Percentiles rank a stretch among this genome's conserved stretches.
phyloP scores from a whole-genome alignment of 1,140 invertebrate species.

The Arctopsyche grandis region DNA sequence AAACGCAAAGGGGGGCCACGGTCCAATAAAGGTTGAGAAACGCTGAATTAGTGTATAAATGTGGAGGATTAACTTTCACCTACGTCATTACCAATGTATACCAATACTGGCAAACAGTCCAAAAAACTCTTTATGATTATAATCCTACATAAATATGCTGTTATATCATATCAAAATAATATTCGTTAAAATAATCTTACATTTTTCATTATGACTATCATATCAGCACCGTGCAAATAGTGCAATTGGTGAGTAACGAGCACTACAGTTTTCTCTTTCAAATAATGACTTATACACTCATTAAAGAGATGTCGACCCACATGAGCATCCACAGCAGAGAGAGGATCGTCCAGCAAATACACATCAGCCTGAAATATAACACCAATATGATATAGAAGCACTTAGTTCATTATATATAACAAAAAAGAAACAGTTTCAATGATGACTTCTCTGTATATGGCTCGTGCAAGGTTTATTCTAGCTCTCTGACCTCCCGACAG shows the following conservation, averaged over 20 bases:
- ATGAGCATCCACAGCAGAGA: slow-evolving; percentile 74
- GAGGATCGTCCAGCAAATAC: slow-evolving; percentile 77
- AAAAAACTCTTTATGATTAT: too few relatives aligned
- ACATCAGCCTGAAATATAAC: slow-evolving; percentile 68
- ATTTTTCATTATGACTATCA: slow-evolving; percentile 67
- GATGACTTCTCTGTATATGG: slow-evolving; percentile 63
- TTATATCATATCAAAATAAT: slow-evolving; percentile 1
- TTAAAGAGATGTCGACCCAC: slow-evolving; percentile 73
- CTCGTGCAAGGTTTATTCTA: slow-evolving; percentile 67
- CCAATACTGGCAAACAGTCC: background rate
- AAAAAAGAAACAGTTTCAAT: background rate
- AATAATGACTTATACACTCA: slow-evolving; percentile 66
- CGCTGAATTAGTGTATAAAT: too few relatives aligned
- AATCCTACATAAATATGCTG: background rate
- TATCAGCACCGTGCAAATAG: slow-evolving; percentile 75
- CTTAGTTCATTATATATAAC: background rate
- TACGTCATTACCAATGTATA: background rate
- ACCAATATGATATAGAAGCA: background rate
- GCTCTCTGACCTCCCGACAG: slow-evolving; percentile 85
- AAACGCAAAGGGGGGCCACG: too few relatives aligned
- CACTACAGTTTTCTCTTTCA: slow-evolving; percentile 75
- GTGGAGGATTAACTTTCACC: too few relatives aligned
- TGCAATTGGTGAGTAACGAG: slow-evolving; percentile 86
- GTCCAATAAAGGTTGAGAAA: too few relatives aligned
- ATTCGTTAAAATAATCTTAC: slow-evolving; percentile 63